phyloP scores from a whole-genome alignment of 2,888 invertebrate species.

The Andrena hattorfiana region DNA sequence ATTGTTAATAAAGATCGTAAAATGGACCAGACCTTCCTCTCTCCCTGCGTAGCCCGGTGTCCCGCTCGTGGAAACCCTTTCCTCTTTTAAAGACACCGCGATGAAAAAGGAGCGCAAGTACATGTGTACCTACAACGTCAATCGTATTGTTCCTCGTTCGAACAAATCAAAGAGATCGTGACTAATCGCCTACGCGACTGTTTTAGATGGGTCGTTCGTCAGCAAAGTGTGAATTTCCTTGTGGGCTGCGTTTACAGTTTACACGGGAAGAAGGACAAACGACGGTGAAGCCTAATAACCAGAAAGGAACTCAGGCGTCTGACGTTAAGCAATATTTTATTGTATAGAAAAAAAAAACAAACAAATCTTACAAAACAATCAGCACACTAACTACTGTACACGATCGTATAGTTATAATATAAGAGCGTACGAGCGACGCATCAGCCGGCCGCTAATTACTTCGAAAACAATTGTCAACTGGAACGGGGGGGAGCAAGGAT shows the following conservation, averaged over 20 bases:
- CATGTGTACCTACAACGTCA: no score
- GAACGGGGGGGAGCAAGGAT: conserved; percentile 17
- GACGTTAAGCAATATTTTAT: conserved; percentile 73
- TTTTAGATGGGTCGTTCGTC: background rate
- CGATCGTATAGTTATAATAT: conserved; percentile 62
- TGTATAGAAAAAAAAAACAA: conserved; percentile 79
- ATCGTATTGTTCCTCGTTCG: no score
- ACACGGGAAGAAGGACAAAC: background rate
- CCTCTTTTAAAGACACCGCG: background rate
- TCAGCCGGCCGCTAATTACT: conserved; percentile 26
- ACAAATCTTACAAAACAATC: conserved; percentile 80
- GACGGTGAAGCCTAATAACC: background rate
- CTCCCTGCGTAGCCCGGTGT: no score
- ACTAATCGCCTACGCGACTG: no score
- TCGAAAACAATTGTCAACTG: conserved; percentile 39
- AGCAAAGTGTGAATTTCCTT: background rate
- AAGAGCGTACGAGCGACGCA: conserved; percentile 54
- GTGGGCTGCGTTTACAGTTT: background rate
- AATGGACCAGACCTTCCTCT: conserved; percentile 9
- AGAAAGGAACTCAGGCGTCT: background rate
- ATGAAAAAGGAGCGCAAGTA: background rate
- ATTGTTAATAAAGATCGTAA: conserved; percentile 72
- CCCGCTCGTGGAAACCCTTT: no score
- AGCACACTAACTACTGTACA: conserved; percentile 78
- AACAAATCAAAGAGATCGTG: no score